Percentiles rank a stretch among this genome's conserved stretches.
Conservation (phyloP, 2,888 invertebrate genomes). For the Calliphora vomitoria region DNA sequence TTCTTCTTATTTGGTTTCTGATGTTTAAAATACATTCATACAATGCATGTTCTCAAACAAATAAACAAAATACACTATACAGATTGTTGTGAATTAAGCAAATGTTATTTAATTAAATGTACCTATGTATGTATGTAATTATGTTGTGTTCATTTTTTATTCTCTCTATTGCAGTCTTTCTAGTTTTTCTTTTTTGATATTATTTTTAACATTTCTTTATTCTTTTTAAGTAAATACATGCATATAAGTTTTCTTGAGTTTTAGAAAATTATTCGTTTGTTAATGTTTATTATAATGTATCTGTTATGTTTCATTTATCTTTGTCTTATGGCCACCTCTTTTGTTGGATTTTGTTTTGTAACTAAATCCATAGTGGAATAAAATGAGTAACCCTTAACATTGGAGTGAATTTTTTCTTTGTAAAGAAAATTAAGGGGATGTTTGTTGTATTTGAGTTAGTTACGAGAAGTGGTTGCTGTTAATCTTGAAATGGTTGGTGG, state of each 20-base stretch:
- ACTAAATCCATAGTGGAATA: conserved; percentile 32
- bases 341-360: conserved; percentile 32
- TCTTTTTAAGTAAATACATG: neutral
- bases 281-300: no score
- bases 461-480: conserved; percentile 19
- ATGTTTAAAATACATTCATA: no score
- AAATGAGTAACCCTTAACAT: conserved; percentile 49
- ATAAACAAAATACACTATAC: no score
- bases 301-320: neutral
- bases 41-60: no score
- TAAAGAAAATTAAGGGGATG: conserved; percentile 19
- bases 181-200: neutral
- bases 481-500: conserved; percentile 33
- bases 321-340: conserved; percentile 35
- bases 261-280: neutral
- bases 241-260: no score
- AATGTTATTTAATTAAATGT: neutral
- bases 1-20: no score
- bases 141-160: neutral
- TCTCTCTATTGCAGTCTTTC: neutral
- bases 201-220: neutral
- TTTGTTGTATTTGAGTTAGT: neutral
- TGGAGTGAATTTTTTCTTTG: conserved; percentile 24
- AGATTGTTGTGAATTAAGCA: no score
- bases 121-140: neutral